Percentiles rank a stretch among this genome's conserved stretches.
phyloP scores from a whole-genome alignment of 2,888 invertebrate species.

The Ctenicera cuprea region DNA sequence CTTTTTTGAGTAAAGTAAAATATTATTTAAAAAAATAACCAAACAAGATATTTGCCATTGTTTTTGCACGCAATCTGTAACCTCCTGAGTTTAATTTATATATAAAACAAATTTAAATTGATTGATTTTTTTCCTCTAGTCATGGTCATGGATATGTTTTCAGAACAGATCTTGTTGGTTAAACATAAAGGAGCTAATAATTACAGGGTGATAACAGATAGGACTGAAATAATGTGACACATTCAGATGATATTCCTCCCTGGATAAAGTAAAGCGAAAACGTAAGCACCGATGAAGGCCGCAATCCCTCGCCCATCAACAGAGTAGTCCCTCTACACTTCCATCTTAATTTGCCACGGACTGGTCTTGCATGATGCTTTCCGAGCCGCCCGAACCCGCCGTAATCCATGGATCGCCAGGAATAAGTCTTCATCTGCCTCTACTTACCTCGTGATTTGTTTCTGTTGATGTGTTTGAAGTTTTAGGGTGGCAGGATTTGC shows the following conservation, averaged over 20 bases:
- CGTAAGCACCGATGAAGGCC: conserved; percentile 54
- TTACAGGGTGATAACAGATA: background rate
- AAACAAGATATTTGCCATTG: too few species aligned
- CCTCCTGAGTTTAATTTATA: too few species aligned
- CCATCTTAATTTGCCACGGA: conserved; percentile 58
- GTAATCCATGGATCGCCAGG: conserved; percentile 67
- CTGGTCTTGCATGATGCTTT: conserved; percentile 53
- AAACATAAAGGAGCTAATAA: too few species aligned
- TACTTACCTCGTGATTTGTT: conserved; percentile 68
- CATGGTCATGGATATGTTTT: too few species aligned
- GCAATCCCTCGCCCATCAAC: conserved; percentile 53
- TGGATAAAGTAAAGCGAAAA: conserved; percentile 50
- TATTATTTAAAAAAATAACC: background rate
- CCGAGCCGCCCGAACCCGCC: conserved; percentile 46
- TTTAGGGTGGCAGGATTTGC: conserved; percentile 61
- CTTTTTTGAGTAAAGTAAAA: background rate
- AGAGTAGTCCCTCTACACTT: conserved; percentile 55
- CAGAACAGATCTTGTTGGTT: too few species aligned
- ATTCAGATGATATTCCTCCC: conserved; percentile 45
- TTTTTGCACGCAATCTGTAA: too few species aligned
- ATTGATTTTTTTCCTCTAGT: too few species aligned
- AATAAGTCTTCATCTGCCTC: conserved; percentile 70
- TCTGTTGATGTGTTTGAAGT: conserved; percentile 61
- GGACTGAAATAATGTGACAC: conserved; percentile 10
- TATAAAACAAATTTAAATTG: too few species aligned